These are phyloP conservation scores for Salarias fasciatus DNA, from an alignment of 2,797 vertebrate genomes.

Conservation along the genomic window DNA sequence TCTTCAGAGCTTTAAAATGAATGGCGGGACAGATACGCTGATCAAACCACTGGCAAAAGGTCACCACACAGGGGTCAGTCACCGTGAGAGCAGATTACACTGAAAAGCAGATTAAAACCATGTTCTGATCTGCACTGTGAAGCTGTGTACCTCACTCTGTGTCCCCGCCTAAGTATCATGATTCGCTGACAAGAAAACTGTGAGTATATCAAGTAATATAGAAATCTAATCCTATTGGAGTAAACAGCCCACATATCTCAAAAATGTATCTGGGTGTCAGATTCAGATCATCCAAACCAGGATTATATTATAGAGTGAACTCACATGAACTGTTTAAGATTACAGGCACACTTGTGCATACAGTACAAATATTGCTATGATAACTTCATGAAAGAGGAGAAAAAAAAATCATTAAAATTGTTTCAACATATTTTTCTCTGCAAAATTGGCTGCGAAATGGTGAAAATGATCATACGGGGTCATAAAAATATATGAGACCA, in stretches of 20 bases:
- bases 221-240: slow-evolving; percentile 54
- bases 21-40: slow-evolving; percentile 14
- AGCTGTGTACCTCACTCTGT: slow-evolving; percentile 1
- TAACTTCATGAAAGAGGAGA: too few relatives aligned
- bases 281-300: background rate
- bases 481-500: too few relatives aligned
- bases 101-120: slow-evolving; percentile 4
- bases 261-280: background rate
- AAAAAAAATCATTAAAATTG: too few relatives aligned
- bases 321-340: background rate
- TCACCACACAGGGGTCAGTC: too few relatives aligned
- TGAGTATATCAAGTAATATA: slow-evolving; percentile 39
- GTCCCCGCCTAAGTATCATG: slow-evolving; percentile 50
- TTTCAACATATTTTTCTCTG: too few relatives aligned
- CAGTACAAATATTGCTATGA: too few relatives aligned
- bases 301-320: slow-evolving; percentile 1
- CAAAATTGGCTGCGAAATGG: too few relatives aligned
- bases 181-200: slow-evolving; percentile 56
- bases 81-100: background rate
- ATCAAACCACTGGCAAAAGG: too few relatives aligned
- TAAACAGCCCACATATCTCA: slow-evolving; percentile 53
- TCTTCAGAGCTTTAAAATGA: too few relatives aligned
- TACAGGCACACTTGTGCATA: too few relatives aligned
- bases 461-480: too few relatives aligned
- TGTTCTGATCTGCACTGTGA: slow-evolving; percentile 1